Percentiles rank a stretch among this genome's conserved stretches.
phyloP scores from a whole-genome alignment of 1,140 invertebrate genomes.

The Cepaea nemoralis region DNA sequence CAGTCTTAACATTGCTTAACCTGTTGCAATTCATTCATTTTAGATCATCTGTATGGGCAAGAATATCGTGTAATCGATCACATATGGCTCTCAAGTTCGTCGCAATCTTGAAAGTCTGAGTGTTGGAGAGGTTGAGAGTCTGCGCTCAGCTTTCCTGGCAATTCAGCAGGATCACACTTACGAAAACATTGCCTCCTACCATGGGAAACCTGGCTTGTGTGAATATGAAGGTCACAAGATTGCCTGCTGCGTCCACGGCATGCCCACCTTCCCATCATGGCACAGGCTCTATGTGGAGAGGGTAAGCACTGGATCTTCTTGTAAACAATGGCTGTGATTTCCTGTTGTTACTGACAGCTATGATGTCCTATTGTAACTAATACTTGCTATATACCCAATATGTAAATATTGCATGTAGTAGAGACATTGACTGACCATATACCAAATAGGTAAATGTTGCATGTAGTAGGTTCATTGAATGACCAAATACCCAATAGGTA shows the following conservation, averaged over 20 bases:
- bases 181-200: constrained; percentile 46
- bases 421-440: no score
- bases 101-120: constrained; percentile 35
- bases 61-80: constrained; percentile 33
- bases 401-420: no score
- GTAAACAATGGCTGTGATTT: no score
- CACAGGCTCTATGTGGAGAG: constrained; percentile 46
- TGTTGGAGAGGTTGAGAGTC: constrained; percentile 43
- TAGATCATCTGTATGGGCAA: constrained; percentile 2
- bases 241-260: constrained; percentile 47
- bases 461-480: no score
- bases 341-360: no score
- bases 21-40: no score
- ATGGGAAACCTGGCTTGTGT: constrained; percentile 48
- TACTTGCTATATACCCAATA: no score
- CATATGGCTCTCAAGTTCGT: constrained; percentile 33
- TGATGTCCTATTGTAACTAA: no score
- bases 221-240: constrained; percentile 34
- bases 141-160: constrained; percentile 42
- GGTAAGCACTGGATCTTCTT: constrained; percentile 8
- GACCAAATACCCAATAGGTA: no score
- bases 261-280: constrained; percentile 50
- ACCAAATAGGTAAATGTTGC: no score
- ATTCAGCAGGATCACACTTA: constrained; percentile 43
- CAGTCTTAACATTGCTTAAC: no score